phyloP scores from a whole-genome alignment of 2,113 vertebrate species.

The Notiomystis cincta region DNA sequence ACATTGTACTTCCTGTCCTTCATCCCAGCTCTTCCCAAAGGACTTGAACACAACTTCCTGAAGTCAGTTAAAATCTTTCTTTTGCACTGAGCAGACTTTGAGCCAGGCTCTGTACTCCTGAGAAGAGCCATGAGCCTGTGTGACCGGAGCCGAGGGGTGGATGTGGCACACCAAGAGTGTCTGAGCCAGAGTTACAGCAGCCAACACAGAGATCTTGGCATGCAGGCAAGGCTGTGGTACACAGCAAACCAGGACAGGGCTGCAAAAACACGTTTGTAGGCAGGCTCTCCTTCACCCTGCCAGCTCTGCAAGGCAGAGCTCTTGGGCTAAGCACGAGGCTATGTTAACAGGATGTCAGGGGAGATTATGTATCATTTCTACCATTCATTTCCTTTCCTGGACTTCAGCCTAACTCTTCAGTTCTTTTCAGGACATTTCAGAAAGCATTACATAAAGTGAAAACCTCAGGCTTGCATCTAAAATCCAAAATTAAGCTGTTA shows the following conservation, averaged over 20 bases:
- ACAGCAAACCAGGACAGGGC: not conserved
- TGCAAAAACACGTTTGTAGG: not conserved
- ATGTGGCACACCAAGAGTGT: accelerated
- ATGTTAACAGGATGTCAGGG: slow-evolving; percentile 46
- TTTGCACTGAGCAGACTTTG: not conserved
- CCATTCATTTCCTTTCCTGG: slow-evolving; percentile 59
- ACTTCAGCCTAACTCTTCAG: slow-evolving; percentile 58
- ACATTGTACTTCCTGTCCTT: not conserved
- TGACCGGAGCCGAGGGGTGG: no score
- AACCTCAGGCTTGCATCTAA: slow-evolving; percentile 45
- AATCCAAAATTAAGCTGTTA: slow-evolving; percentile 24
- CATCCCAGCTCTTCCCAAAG: not conserved
- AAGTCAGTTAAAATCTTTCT: not conserved
- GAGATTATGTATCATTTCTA: slow-evolving; percentile 57
- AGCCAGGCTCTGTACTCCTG: not conserved
- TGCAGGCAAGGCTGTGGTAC: not conserved
- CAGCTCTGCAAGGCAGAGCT: slow-evolving; percentile 11
- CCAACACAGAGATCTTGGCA: not conserved
- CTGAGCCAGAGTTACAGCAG: not conserved
- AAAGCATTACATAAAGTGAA: slow-evolving; percentile 56
- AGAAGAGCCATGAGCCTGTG: not conserved
- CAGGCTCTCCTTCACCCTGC: not conserved
- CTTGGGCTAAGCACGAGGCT: not conserved
- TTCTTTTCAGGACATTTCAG: slow-evolving; percentile 61
- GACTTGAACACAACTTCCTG: not conserved